A percentile compares a stretch with the other conserved stretches of the same genome.
Conservation (phyloP, 2,888 invertebrate species). For the Agriopis marginaria region DNA sequence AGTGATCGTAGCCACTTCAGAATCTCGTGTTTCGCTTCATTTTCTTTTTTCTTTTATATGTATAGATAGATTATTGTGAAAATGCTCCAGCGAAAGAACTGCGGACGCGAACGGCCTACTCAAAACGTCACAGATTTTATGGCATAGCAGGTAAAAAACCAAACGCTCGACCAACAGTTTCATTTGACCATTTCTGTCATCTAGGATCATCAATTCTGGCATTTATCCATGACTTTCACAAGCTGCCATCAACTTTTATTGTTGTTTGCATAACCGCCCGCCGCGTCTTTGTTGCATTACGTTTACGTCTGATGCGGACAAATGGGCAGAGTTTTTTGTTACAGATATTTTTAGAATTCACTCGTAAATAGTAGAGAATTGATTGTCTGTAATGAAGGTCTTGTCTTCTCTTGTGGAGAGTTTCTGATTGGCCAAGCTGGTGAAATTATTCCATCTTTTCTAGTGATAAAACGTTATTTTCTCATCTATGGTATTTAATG, state of each 20-base stretch:
- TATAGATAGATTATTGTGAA: no score
- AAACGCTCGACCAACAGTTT: slow-evolving; percentile 6
- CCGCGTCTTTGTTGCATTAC: slow-evolving; percentile 34
- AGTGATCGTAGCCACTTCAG: no score
- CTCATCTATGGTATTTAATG: no score
- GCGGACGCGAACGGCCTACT: no score
- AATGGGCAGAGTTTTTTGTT: slow-evolving; percentile 35
- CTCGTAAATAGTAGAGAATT: slow-evolving; percentile 14
- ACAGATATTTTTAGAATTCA: slow-evolving; percentile 10
- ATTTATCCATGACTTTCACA: slow-evolving; percentile 38
- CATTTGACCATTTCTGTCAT: slow-evolving; percentile 29
- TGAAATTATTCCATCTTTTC: no score
- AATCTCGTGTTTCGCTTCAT: no score
- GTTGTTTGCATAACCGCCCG: slow-evolving; percentile 38
- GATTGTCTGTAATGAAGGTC: neutral
- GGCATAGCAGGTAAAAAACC: slow-evolving; percentile 11
- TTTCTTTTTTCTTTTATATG: no score
- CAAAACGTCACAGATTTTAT: neutral
- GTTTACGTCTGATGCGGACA: slow-evolving; percentile 25
- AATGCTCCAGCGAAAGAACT: no score
- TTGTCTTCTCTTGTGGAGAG: neutral
- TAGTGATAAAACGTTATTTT: no score
- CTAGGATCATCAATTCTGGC: slow-evolving; percentile 34
- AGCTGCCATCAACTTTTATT: slow-evolving; percentile 33
- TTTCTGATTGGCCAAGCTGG: neutral